Percentiles rank a stretch among this genome's conserved stretches.
phyloP scores from a whole-genome alignment of 2,888 invertebrate genomes.

The Ptilodon capucinus region DNA sequence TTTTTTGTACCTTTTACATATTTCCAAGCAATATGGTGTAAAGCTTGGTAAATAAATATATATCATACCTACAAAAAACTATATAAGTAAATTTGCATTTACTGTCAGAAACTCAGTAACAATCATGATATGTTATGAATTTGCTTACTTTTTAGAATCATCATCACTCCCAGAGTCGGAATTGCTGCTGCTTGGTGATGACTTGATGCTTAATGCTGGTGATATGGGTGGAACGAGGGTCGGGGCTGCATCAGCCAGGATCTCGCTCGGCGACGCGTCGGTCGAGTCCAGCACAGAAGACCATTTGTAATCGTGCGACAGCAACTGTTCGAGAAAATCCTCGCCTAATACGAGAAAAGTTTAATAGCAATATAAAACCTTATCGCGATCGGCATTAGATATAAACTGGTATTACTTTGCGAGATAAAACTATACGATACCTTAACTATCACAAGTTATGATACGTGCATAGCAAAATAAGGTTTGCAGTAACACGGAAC shows the following conservation, averaged over 20 bases:
- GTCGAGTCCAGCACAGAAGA: constrained; percentile 69
- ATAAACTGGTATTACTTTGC: constrained; percentile 3
- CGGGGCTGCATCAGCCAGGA: constrained; percentile 74
- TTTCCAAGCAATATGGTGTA: too few species aligned
- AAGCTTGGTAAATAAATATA: too few species aligned
- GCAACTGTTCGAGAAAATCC: constrained; percentile 69
- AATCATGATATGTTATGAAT: too few species aligned
- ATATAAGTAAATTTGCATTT: too few species aligned
- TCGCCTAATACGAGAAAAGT: constrained; percentile 49
- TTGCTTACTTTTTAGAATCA: constrained; percentile 72
- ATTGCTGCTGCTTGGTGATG: constrained; percentile 65
- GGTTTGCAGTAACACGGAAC: too few species aligned
- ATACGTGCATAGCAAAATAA: neutral
- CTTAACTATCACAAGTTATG: constrained; percentile 2
- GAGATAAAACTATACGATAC: constrained; percentile 6
- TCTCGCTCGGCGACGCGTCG: constrained; percentile 77
- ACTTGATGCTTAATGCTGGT: constrained; percentile 62
- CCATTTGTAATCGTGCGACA: constrained; percentile 70
- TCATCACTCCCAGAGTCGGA: constrained; percentile 78
- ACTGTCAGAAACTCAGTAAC: too few species aligned
- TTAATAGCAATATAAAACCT: neutral
- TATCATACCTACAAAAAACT: too few species aligned
- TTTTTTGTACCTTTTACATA: too few species aligned
- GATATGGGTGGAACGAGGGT: constrained; percentile 65
- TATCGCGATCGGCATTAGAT: neutral